Conservation (phyloP, 2,797 vertebrate genomes). For the Sebastes itinus region DNA sequence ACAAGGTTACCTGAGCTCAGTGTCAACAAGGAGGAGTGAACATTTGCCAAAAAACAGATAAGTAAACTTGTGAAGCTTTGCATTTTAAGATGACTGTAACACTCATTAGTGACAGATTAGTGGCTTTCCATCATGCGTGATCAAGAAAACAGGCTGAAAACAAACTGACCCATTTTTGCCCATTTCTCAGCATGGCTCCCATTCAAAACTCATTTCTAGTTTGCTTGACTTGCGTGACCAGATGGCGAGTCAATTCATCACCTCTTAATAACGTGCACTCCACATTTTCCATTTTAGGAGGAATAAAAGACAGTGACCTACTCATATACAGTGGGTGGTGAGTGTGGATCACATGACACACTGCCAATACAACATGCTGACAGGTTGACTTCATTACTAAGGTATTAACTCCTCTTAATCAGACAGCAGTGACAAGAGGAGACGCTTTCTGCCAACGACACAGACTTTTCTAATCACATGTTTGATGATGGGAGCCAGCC, state of each 20-base stretch:
- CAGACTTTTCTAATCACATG: constrained; percentile 45
- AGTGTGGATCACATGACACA: constrained; percentile 18
- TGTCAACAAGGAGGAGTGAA: constrained; percentile 25
- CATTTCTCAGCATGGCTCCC: not conserved
- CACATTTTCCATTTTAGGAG: constrained; percentile 15
- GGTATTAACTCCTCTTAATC: constrained; percentile 37
- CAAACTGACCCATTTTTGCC: not conserved
- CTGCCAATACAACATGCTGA: constrained; percentile 29
- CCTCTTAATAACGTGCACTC: constrained; percentile 37
- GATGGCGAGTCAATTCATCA: constrained; percentile 38
- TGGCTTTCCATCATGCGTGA: not conserved
- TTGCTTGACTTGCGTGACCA: not conserved
- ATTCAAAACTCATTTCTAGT: not conserved
- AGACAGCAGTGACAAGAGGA: constrained; percentile 20
- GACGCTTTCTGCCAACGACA: constrained; percentile 5
- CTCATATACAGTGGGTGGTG: not conserved
- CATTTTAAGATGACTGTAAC: not conserved
- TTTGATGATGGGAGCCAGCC: constrained; percentile 26
- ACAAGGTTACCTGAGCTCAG: constrained; percentile 61
- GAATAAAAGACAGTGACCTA: constrained; percentile 1
- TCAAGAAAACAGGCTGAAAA: constrained; percentile 2
- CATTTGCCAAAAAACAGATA: constrained; percentile 9
- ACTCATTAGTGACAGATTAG: not conserved
- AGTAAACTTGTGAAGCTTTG: not conserved
- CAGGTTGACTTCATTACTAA: constrained; percentile 35